Evolutionary conservation across 2,797 vertebrate species (phyloP).

Genomic region (Notoglanidium macrostoma): DNA sequence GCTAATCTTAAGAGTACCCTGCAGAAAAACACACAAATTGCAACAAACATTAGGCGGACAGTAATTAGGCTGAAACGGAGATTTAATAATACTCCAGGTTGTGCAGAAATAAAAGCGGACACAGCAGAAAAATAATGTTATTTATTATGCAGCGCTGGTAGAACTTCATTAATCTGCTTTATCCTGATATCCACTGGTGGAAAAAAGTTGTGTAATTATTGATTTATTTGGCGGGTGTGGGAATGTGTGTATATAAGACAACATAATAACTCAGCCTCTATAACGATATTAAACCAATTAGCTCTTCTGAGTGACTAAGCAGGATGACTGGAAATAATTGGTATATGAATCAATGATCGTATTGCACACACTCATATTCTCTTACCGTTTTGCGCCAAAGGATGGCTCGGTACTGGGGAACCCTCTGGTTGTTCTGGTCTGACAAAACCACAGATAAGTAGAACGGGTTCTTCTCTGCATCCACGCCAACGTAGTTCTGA

Average conservation of each 20-base stretch:
- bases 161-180: constrained; percentile 10
- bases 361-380: neutral
- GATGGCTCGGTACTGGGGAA: constrained; percentile 96
- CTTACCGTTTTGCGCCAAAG: constrained; percentile 94
- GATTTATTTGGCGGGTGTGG: constrained; percentile 9
- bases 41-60: constrained; percentile 15
- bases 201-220: constrained; percentile 15
- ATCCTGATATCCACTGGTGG: neutral
- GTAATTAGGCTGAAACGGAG: neutral
- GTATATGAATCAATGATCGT: constrained; percentile 21
- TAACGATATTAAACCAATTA: constrained; percentile 6
- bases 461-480: constrained; percentile 95
- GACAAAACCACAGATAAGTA: constrained; percentile 96
- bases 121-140: neutral
- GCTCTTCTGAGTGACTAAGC: neutral
- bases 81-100: constrained; percentile 3
- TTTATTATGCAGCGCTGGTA: neutral
- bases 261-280: neutral
- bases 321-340: neutral
- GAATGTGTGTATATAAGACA: neutral
- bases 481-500: constrained; percentile 95
- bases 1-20: constrained; percentile 99
- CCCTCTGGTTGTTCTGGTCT: constrained; percentile 94
- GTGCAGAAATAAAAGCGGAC: neutral
- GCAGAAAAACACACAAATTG: constrained; percentile 60